Base-by-base conservation (phyloP, 2,888 invertebrate species). In the Zonitis immaculata region DNA sequence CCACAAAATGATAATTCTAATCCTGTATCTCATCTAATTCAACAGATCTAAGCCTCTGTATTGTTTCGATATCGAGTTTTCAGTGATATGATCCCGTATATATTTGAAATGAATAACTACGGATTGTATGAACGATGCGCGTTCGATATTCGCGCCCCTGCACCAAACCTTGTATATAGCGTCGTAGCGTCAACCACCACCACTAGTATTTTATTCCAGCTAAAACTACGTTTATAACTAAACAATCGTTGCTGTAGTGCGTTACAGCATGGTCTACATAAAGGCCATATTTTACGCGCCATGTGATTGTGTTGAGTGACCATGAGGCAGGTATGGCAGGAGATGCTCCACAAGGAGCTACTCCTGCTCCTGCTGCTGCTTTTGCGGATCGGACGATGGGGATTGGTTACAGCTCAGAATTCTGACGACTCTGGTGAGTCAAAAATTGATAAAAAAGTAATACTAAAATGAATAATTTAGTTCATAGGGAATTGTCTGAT, bases 271-370 rank as follows among this genome's bases (percentile, higher is more conserved):
- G 64, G 43, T 49, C 60, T 55, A 58, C 57, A 57, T 57, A 54
- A 52, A 53, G 60, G 62, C 48, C 60, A 58, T 54, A 46, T 39
- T 20, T 39, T 49, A 47, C 54, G 58, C 56, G 59, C 62, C 58
- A 71, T 71, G 69, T 70, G 69, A 71, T 56, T 58, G 67, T 63
- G 65, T 63, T 57, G 67, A 70, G 69, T 71, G 71, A 72, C 67
- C 62, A 72, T 71, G 71, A 65, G 61, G 67, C 66, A 65, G 69
- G 70, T 67, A 61, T 66, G 67, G 71, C 71, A 64, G 68, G 66
- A 66, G 67, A 67, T 66, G 64, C 66, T 69, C 64, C 65, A 61
- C 54, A 51, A 61, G 69, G 66, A 67, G 70, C 66, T 63, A 66
- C 68, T 72, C 66, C 67, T 71, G 68, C 69, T 67, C 62, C 69